Base-by-base conservation (phyloP, 2,888 invertebrate genomes). In the Sphecodes monilicornis region DNA sequence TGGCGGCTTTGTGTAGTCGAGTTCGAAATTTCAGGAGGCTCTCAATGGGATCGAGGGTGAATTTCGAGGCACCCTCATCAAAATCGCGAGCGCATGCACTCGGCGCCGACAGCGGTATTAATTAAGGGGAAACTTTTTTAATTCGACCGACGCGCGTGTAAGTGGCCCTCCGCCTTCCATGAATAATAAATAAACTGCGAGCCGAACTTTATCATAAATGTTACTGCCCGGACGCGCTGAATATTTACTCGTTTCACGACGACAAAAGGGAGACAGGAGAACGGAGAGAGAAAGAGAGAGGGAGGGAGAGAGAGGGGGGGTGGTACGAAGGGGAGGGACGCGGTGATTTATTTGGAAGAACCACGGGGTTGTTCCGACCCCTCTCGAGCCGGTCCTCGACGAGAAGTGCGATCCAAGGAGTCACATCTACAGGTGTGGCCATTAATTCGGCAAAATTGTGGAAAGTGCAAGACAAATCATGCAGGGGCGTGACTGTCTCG, bases 121-220 rank as follows among this genome's bases (percentile, higher is more conserved):
- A 91, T 91, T 91, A 91, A 89, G 84, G 88, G 81, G 86, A 91
- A 91, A 91, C 86, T 91, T 91, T 91, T 91, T 91, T 91, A 91
- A 91, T 91, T 91, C 90, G 87, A 85, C 78, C 82, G 84, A 80
- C 82, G 78, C 75, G 81, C 86, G 86, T 87, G 85, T 82, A 83
- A 88, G 78, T 86, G 84, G 73, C 74, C 77, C 84, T 60, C 39
- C 72, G 10, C 64, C 50, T 64, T 39, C 83, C 91, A 91, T 91
- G 91, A 91, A 91, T 91, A 91, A 91, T 91, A 91, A 91, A 91
- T 89, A 91, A 86, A 90, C 76, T 86, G 86, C 68, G 78, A 82
- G 71, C 76, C 90, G 89, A 91, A 91, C 89, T 91, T 91, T 89
- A 89, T 91, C 91, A 87, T 90, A 91, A 91, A 91, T 90, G 91